Evolutionary conservation across 2,888 invertebrate genomes (phyloP).

Genomic region (Cephus pygmeus): DNA sequence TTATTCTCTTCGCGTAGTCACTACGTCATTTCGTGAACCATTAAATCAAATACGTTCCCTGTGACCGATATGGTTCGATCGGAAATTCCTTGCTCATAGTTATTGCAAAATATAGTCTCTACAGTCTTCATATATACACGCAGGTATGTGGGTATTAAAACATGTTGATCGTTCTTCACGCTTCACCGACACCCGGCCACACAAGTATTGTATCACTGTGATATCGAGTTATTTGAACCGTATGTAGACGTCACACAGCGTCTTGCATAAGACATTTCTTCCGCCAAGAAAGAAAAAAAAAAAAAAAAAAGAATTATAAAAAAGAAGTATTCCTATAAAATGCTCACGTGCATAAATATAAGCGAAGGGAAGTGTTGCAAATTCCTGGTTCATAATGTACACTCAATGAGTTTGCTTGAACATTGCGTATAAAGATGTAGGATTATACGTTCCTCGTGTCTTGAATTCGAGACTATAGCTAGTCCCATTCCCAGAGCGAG

Average conservation of each 20-base stretch:
- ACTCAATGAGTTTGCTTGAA: neutral
- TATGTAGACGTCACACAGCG: neutral
- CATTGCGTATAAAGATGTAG: neutral
- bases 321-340: neutral
- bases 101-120: neutral
- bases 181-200: neutral
- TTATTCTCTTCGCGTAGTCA: neutral
- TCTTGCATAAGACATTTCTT: neutral
- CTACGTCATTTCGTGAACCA: neutral
- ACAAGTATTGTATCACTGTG: neutral
- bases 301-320: neutral
- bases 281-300: neutral
- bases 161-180: conserved; percentile 13
- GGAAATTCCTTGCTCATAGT: neutral
- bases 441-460: neutral
- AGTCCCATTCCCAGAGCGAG: conserved; percentile 42
- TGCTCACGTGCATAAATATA: neutral
- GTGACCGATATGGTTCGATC: neutral
- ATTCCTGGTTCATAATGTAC: neutral
- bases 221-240: neutral
- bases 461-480: conserved; percentile 26
- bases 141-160: neutral
- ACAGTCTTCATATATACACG: neutral
- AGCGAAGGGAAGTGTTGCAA: neutral
- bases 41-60: neutral